Percentiles rank a stretch among this genome's conserved stretches.
These are phyloP conservation scores for Pterocles gutturalis DNA, from an alignment of 2,113 vertebrate species.

Conservation along the genomic window DNA sequence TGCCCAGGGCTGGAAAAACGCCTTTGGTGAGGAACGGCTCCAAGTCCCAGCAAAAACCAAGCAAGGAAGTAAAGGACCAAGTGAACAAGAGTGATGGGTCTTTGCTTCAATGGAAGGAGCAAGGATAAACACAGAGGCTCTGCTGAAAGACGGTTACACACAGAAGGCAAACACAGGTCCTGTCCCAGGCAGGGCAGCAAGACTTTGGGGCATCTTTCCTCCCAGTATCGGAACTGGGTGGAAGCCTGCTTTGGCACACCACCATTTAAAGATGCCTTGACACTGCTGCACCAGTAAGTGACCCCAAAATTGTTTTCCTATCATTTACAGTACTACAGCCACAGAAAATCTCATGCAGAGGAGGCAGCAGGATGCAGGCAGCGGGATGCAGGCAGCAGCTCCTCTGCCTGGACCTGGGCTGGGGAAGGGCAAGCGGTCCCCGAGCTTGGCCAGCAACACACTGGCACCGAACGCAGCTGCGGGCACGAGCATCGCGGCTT, in stretches of 20 bases:
- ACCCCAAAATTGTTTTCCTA: background rate
- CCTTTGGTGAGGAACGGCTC: background rate
- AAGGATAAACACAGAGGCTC: rapidly evolving
- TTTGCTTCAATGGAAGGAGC: background rate
- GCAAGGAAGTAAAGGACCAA: background rate
- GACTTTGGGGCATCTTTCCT: background rate
- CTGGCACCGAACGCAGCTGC: rapidly evolving
- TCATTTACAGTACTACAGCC: background rate
- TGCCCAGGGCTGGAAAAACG: background rate
- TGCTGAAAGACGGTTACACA: background rate
- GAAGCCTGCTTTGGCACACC: background rate
- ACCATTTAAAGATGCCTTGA: rapidly evolving
- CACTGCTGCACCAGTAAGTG: rapidly evolving
- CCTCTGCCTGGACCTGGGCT: background rate
- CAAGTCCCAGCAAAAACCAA: background rate
- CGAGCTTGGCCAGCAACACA: rapidly evolving
- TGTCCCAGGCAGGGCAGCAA: background rate
- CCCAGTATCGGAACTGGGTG: rapidly evolving
- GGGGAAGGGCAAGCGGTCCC: background rate
- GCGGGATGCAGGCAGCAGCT: background rate
- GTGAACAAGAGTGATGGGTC: rapidly evolving
- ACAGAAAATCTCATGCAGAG: background rate
- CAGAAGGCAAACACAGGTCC: background rate
- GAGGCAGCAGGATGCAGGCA: too few relatives aligned
- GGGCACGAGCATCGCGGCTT: background rate